These are phyloP conservation scores for Salvator merianae DNA, from an alignment of 2,113 vertebrate species.

Conservation along the genomic window DNA sequence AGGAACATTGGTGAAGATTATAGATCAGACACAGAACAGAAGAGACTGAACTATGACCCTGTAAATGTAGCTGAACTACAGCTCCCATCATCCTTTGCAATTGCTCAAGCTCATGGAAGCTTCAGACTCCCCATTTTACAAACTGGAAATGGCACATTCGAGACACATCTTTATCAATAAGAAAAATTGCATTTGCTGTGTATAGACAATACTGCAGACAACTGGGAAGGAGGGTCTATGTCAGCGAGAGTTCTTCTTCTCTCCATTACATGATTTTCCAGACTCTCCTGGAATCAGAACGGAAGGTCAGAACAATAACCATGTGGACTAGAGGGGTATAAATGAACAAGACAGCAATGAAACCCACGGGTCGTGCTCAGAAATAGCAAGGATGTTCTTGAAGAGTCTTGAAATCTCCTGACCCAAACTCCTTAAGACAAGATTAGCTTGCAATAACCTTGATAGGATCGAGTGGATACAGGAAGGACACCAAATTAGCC, in stretches of 20 bases:
- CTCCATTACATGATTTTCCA: background rate
- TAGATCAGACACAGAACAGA: background rate
- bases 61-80: no score
- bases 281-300: background rate
- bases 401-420: background rate
- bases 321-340: background rate
- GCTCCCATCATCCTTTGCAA: no score
- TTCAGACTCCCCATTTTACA: background rate
- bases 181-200: no score
- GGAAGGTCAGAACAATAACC: no score
- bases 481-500: background rate
- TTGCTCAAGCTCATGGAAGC: background rate
- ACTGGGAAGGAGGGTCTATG: background rate
- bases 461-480: background rate
- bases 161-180: background rate
- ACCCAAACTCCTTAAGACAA: background rate
- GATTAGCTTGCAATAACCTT: slow-evolving; percentile 1
- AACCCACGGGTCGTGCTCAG: background rate
- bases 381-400: slow-evolving; percentile 9
- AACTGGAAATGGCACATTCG: background rate
- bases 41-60: no score
- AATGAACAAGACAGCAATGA: background rate
- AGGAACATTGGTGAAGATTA: background rate
- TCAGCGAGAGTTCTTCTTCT: background rate
- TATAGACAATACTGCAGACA: background rate